Percentiles rank a stretch among this genome's conserved stretches.
Conservation (phyloP, 2,113 vertebrate species). For the Barbus barbus region DNA sequence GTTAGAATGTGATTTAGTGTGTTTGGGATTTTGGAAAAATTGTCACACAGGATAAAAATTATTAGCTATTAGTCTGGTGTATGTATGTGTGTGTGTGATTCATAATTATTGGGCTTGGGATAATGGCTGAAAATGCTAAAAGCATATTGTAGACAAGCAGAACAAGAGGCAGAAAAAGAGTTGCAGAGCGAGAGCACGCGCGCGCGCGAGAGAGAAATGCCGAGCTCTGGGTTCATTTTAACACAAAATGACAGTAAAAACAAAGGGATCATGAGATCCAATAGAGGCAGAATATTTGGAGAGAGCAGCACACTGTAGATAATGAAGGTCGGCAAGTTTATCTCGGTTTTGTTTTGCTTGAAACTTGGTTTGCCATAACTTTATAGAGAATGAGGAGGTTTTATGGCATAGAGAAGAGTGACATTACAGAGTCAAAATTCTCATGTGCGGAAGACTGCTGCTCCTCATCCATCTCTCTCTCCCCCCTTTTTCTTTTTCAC, state of each 20-base stretch:
- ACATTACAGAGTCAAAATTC: conserved; percentile 32
- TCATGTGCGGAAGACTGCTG: conserved; percentile 14
- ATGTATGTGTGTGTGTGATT: background rate
- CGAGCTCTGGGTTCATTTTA: conserved; percentile 16
- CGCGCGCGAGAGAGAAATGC: background rate
- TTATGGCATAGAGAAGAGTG: conserved; percentile 23
- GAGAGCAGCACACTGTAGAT: conserved; percentile 25
- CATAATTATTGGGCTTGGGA: background rate
- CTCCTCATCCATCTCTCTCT: conserved; percentile 26
- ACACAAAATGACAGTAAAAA: conserved; percentile 31
- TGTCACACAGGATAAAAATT: background rate
- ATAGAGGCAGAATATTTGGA: conserved; percentile 11
- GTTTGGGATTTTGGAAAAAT: background rate
- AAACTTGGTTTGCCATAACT: conserved; percentile 22
- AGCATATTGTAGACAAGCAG: conserved; percentile 16
- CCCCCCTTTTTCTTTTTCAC: background rate
- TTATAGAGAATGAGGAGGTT: conserved; percentile 31
- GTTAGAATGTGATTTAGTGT: background rate
- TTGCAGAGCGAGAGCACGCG: background rate
- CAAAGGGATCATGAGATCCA: conserved; percentile 4
- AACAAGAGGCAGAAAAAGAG: background rate
- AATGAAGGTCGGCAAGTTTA: conserved; percentile 35
- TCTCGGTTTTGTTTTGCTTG: conserved; percentile 19
- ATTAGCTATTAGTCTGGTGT: background rate
- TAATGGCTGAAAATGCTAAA: conserved; percentile 30